phyloP scores from a whole-genome alignment of 2,797 vertebrate genomes.

The Urocyon cinereoargenteus region DNA sequence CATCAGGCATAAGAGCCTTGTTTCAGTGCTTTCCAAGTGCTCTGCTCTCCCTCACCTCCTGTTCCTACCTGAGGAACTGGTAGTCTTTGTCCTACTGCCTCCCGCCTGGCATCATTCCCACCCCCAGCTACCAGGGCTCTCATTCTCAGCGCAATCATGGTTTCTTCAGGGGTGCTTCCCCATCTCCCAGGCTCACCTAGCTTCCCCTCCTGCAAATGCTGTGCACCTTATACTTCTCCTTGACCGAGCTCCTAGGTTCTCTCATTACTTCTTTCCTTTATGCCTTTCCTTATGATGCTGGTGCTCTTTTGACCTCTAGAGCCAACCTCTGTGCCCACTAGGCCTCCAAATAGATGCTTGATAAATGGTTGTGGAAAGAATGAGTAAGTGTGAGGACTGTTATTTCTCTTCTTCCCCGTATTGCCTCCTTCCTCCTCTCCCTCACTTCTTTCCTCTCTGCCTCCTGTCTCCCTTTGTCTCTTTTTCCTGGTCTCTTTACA shows the following conservation, averaged over 20 bases:
- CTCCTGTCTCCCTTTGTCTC: too few species aligned
- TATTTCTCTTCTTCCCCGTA: background rate
- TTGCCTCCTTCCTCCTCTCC: too few species aligned
- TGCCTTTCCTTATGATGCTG: background rate
- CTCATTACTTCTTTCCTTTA: background rate
- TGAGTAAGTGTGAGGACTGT: background rate
- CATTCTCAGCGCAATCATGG: background rate
- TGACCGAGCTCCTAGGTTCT: background rate
- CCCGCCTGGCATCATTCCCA: background rate
- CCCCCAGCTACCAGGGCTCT: background rate
- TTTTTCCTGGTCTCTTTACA: background rate
- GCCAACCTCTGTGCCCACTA: background rate
- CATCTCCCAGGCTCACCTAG: background rate
- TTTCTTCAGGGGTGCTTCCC: background rate
- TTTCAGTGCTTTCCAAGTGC: background rate
- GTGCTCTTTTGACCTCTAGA: background rate
- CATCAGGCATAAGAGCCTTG: background rate
- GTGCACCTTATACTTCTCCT: background rate
- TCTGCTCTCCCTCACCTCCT: background rate
- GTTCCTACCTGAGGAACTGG: background rate
- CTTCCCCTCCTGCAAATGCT: background rate
- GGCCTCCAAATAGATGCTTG: background rate
- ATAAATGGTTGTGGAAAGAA: background rate
- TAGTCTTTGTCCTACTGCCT: background rate
- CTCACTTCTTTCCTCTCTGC: background rate